Conservation (phyloP, 2,888 invertebrate genomes). For the Cactoblastis cactorum region DNA sequence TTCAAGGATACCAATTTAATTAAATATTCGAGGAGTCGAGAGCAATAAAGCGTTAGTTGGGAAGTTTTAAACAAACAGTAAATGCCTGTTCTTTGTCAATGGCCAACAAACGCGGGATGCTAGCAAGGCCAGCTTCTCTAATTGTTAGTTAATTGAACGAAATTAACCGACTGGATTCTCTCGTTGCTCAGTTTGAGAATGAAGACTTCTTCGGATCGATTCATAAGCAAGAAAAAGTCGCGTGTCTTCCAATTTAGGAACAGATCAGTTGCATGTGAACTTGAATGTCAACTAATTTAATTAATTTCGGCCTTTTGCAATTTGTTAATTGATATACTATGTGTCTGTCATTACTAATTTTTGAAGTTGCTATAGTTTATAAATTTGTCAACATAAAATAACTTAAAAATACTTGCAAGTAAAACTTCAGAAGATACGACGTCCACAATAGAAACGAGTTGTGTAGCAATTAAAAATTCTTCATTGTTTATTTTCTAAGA, state of each 20-base stretch:
- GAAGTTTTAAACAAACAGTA: conserved; percentile 6
- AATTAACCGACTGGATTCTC: conserved; percentile 30
- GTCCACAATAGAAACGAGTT: neutral
- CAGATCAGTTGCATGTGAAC: neutral
- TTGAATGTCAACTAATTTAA: neutral
- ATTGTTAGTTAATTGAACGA: conserved; percentile 37
- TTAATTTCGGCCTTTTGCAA: neutral
- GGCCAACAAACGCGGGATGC: conserved; percentile 19
- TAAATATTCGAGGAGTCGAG: neutral
- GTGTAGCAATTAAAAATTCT: conserved; percentile 3
- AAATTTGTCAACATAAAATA: no score
- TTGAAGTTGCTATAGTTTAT: no score
- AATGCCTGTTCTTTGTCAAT: neutral
- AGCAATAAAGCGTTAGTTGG: neutral
- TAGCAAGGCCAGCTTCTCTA: conserved; percentile 26
- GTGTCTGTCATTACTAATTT: no score
- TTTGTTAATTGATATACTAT: no score
- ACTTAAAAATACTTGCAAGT: no score
- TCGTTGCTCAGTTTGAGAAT: neutral
- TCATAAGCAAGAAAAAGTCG: no score
- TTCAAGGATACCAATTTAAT: conserved; percentile 4
- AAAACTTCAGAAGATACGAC: no score
- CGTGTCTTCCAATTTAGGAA: neutral
- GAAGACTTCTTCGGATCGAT: neutral
- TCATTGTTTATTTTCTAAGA: conserved; percentile 10